These are phyloP conservation scores for Sebastes hopkinsi DNA, from an alignment of 2,797 vertebrate species.

Conservation along the genomic window DNA sequence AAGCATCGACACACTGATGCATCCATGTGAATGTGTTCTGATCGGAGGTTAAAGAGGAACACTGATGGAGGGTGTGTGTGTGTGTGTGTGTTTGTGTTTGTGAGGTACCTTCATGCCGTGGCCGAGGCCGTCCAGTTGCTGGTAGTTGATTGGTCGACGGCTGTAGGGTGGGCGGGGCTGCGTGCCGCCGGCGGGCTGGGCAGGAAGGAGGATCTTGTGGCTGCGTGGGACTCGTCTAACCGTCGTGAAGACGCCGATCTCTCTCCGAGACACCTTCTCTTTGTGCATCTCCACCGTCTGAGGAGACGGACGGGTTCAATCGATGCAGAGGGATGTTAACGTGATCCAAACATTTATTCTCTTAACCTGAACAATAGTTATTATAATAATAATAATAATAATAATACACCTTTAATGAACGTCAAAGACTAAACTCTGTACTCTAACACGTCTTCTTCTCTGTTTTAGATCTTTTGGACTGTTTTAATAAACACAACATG, in stretches of 20 bases:
- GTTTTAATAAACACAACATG: too few relatives aligned
- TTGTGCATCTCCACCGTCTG: conserved; percentile 90
- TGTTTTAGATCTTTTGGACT: too few relatives aligned
- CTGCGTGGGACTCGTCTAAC: conserved; percentile 69
- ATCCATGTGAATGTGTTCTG: too few relatives aligned
- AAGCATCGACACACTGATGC: too few relatives aligned
- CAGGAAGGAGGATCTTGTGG: conserved; percentile 79
- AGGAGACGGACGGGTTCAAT: not conserved
- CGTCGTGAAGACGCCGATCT: conserved; percentile 83
- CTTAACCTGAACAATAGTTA: too few relatives aligned
- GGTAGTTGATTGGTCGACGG: conserved; percentile 87
- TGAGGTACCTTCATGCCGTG: conserved; percentile 88
- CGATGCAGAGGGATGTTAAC: too few relatives aligned
- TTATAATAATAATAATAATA: too few relatives aligned
- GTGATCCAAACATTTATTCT: too few relatives aligned
- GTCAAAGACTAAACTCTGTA: too few relatives aligned
- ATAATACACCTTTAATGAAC: too few relatives aligned
- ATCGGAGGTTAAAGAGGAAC: too few relatives aligned
- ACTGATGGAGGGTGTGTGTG: not conserved
- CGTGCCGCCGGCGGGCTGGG: conserved; percentile 15
- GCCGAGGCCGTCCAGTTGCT: conserved; percentile 84
- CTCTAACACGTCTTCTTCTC: too few relatives aligned
- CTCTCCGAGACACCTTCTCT: conserved; percentile 90
- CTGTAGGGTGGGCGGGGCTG: conserved; percentile 80
- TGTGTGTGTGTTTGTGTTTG: not conserved